A percentile compares a stretch with the other conserved stretches of the same genome.
Evolutionary conservation across 1,140 invertebrate species (phyloP).

Genomic region (Drosophila persimilis): DNA sequence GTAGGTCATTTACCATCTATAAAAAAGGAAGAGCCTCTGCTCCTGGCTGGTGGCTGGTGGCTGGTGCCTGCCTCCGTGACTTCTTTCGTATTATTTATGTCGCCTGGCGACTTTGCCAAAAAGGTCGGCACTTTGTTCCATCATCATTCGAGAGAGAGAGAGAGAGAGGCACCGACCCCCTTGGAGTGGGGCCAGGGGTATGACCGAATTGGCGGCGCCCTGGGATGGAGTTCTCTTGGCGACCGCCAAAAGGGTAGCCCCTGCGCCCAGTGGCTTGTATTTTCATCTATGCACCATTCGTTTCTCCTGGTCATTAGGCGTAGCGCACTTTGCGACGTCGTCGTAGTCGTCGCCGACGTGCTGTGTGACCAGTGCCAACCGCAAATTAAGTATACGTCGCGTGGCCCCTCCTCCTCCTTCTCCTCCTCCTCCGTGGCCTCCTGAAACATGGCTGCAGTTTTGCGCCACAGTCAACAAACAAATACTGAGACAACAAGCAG

Average conservation of each 20-base stretch:
- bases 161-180: too few relatives aligned
- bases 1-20: constrained; percentile 46
- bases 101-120: constrained; percentile 41
- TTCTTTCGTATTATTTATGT: constrained; percentile 65
- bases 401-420: constrained; percentile 34
- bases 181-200: neutral
- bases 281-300: constrained; percentile 4
- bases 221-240: too few relatives aligned
- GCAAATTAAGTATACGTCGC: constrained; percentile 71
- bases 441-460: constrained; percentile 56
- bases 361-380: constrained; percentile 65
- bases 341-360: constrained; percentile 47
- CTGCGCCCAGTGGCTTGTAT: neutral
- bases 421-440: constrained; percentile 12
- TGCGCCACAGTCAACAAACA: constrained; percentile 12
- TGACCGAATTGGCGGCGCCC: too few relatives aligned
- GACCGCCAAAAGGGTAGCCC: neutral
- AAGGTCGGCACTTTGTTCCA: constrained; percentile 58
- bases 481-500: constrained; percentile 56
- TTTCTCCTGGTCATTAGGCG: constrained; percentile 59
- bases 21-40: constrained; percentile 10
- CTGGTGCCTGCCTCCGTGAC: constrained; percentile 32
- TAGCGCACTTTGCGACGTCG: constrained; percentile 53
- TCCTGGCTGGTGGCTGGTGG: neutral
- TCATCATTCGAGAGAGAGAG: constrained; percentile 23